These are phyloP conservation scores for Boleophthalmus pectinirostris DNA, from an alignment of 2,113 vertebrate species.

Conservation along the genomic window DNA sequence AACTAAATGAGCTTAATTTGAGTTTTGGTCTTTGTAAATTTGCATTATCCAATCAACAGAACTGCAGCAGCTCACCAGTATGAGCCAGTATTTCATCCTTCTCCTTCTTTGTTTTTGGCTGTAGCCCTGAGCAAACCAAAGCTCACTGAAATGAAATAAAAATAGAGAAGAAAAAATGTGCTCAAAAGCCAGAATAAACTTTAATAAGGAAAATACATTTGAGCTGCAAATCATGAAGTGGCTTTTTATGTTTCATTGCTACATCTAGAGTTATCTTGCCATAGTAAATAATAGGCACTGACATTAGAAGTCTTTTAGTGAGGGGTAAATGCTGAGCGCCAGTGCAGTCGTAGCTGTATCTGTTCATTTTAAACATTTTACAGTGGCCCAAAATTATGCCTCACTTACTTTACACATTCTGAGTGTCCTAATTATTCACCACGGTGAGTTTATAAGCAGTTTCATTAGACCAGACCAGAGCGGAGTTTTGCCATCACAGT, in stretches of 20 bases:
- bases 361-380: too few species aligned
- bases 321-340: not conserved
- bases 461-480: too few species aligned
- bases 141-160: not conserved
- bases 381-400: too few species aligned
- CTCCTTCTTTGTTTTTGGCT: not conserved
- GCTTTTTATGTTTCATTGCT: not conserved
- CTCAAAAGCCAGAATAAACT: not conserved
- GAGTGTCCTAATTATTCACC: too few species aligned
- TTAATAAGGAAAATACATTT: constrained; percentile 1
- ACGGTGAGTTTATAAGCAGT: too few species aligned
- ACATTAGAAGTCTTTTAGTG: not conserved
- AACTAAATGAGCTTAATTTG: not conserved
- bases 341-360: too few species aligned
- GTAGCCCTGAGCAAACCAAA: not conserved
- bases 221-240: not conserved
- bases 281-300: not conserved
- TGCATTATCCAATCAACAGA: not conserved
- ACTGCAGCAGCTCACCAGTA: not conserved
- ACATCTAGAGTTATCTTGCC: not conserved
- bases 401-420: too few species aligned
- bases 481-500: too few species aligned
- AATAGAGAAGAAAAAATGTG: not conserved
- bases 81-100: not conserved
- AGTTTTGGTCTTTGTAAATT: not conserved